Conservation (phyloP, 2,888 invertebrate genomes). For the Corythucha ciliata region DNA sequence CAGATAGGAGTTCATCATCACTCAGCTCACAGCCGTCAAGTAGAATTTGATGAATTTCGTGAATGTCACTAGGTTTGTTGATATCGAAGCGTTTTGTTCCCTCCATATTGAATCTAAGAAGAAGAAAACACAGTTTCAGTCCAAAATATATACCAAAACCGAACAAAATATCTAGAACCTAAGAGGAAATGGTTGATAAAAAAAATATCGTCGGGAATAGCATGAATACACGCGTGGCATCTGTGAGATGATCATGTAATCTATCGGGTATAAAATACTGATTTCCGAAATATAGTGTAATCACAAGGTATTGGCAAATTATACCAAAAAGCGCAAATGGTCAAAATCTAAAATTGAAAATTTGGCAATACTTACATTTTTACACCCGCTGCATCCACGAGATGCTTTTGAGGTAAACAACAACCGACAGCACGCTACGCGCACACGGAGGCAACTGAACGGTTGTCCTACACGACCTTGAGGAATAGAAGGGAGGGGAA, state of each 20-base stretch:
- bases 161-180: constrained; percentile 16
- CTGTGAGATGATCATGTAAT: constrained; percentile 20
- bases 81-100: constrained; percentile 20
- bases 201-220: constrained; percentile 17
- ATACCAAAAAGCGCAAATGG: constrained; percentile 19
- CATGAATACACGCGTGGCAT: constrained; percentile 23
- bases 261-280: constrained; percentile 20
- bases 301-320: constrained; percentile 22
- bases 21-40: constrained; percentile 14
- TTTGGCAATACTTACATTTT: constrained; percentile 21
- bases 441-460: constrained; percentile 19
- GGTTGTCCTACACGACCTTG: constrained; percentile 18
- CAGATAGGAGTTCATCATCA: constrained; percentile 5
- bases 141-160: constrained; percentile 4
- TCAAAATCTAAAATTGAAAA: constrained; percentile 20
- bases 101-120: constrained; percentile 22
- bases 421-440: constrained; percentile 13
- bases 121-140: constrained; percentile 22
- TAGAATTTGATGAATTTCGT: not conserved
- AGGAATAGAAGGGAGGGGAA: too few relatives aligned
- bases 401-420: constrained; percentile 17
- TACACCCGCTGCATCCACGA: constrained; percentile 18
- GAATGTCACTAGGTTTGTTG: constrained; percentile 19
- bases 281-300: constrained; percentile 23
- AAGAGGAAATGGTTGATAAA: constrained; percentile 19